phyloP scores from a whole-genome alignment of 2,888 invertebrate species.

The Meloe dianella region DNA sequence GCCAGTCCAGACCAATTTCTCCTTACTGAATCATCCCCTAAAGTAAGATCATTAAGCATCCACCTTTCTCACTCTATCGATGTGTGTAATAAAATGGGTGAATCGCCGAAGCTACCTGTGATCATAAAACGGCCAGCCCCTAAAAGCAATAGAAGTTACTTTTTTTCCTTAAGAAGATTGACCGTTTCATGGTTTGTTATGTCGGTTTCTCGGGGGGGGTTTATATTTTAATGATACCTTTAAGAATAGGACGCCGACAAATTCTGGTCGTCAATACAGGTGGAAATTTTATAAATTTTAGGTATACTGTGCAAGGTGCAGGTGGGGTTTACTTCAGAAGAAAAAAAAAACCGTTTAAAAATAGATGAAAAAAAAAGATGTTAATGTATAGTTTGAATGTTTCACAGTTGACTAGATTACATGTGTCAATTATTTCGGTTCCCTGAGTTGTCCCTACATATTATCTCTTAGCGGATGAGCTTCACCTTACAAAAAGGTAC shows the following conservation, averaged over 20 bases:
- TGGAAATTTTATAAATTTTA: not conserved
- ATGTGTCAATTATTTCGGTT: constrained; percentile 53
- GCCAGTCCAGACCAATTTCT: not conserved
- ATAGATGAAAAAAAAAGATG: not conserved
- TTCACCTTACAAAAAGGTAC: constrained; percentile 13
- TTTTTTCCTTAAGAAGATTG: not conserved
- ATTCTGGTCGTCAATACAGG: not conserved
- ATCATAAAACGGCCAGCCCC: not conserved
- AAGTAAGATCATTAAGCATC: constrained; percentile 1
- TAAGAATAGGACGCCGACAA: not conserved
- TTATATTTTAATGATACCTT: constrained; percentile 11
- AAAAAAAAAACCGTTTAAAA: not conserved
- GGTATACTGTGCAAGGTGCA: too few species aligned
- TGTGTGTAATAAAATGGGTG: not conserved
- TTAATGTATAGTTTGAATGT: constrained; percentile 14
- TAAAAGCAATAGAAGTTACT: not conserved
- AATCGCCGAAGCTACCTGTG: not conserved
- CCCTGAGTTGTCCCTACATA: constrained; percentile 45
- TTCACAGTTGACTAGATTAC: constrained; percentile 51
- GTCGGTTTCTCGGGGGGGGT: not conserved
- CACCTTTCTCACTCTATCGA: not conserved
- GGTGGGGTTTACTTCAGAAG: not conserved
- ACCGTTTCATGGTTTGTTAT: not conserved
- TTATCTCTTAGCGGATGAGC: constrained; percentile 30
- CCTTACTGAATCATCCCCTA: not conserved